Conservation (phyloP, 2,113 vertebrate genomes). For the Lates calcarifer region DNA sequence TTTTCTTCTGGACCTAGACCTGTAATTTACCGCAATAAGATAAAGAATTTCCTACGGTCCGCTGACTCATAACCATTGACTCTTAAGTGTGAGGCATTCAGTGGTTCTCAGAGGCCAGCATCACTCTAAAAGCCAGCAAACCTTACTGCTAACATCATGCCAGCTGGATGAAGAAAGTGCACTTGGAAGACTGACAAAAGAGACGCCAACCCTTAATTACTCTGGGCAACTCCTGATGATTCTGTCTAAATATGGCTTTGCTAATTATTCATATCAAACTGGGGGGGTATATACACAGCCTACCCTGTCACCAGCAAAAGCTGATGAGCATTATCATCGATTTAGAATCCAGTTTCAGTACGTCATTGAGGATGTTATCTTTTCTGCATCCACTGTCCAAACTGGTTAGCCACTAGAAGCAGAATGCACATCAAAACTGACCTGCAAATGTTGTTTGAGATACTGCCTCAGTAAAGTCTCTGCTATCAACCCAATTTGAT, state of each 20-base stretch:
- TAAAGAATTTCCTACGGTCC: constrained; percentile 1
- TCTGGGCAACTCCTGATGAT: constrained; percentile 17
- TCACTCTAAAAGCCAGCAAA: constrained; percentile 33
- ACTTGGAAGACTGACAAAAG: constrained; percentile 25
- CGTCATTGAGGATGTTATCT: constrained; percentile 38
- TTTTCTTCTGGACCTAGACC: constrained; percentile 1
- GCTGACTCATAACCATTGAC: constrained; percentile 37
- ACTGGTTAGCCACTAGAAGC: constrained; percentile 1
- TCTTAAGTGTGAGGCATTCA: constrained; percentile 23
- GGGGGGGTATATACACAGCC: not conserved
- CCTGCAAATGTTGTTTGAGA: constrained; percentile 6
- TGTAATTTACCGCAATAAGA: constrained; percentile 56
- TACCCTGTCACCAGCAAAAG: constrained; percentile 1
- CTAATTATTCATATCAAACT: constrained; percentile 27
- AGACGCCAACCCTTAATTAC: not conserved
- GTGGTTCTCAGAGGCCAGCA: constrained; percentile 26
- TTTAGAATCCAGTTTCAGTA: constrained; percentile 27
- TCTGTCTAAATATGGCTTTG: constrained; percentile 30
- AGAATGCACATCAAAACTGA: constrained; percentile 16
- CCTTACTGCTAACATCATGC: constrained; percentile 11
- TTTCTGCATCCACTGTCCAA: constrained; percentile 16
- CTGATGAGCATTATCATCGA: constrained; percentile 31
- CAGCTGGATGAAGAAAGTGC: constrained; percentile 30
- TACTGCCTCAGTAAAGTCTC: constrained; percentile 1
- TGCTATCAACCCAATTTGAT: constrained; percentile 16